Conservation (phyloP, 2,888 invertebrate genomes). For the Zhengitettix transpicula region DNA sequence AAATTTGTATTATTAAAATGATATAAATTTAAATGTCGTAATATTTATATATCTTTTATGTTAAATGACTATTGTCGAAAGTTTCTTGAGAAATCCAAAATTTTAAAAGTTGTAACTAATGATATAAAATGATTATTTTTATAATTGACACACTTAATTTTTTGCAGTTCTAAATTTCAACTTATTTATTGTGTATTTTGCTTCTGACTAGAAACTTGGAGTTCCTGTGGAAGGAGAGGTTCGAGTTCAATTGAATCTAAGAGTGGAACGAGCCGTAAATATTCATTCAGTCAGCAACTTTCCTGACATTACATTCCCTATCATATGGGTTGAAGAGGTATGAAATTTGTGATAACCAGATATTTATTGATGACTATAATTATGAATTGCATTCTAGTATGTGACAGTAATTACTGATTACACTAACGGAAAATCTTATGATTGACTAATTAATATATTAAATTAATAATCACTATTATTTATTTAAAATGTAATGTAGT, state of each 20-base stretch:
- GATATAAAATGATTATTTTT: neutral
- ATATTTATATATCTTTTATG: too few species aligned
- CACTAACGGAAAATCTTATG: too few species aligned
- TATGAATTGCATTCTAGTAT: too few species aligned
- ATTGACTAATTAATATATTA: too few species aligned
- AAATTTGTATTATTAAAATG: too few species aligned
- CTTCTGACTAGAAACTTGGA: conserved; percentile 51
- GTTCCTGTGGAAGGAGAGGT: conserved; percentile 70
- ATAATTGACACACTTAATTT: neutral
- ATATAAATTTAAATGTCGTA: too few species aligned
- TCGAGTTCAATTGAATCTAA: conserved; percentile 64
- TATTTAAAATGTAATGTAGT: too few species aligned
- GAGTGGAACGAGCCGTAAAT: conserved; percentile 54
- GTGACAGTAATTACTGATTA: too few species aligned
- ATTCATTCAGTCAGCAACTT: conserved; percentile 58
- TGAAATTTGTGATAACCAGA: conserved; percentile 10
- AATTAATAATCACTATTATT: too few species aligned
- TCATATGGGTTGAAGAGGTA: conserved; percentile 82
- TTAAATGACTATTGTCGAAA: too few species aligned
- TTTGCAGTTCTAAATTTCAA: neutral
- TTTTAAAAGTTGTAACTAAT: neutral
- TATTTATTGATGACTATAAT: neutral
- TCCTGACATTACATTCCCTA: conserved; percentile 64
- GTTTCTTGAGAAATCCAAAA: too few species aligned
- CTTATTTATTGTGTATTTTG: neutral